Base-by-base conservation (phyloP, 2,888 invertebrate species). In the Volucella inflata region DNA sequence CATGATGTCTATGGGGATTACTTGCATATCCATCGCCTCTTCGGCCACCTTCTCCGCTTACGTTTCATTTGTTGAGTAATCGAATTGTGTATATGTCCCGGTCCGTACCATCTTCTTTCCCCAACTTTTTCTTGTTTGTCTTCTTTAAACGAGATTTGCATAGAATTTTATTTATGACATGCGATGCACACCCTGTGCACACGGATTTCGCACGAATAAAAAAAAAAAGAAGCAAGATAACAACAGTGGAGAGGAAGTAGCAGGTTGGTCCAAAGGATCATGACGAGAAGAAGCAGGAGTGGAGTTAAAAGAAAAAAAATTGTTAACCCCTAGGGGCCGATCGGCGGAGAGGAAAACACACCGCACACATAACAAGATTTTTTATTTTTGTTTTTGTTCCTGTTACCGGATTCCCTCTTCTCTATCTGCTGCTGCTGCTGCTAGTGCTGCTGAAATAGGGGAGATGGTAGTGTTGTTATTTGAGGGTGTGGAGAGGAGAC, bases 141-240 rank as follows among this genome's bases (percentile, higher is more conserved):
- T 51, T 48, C 78, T 74, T 83, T 65, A 75, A 79, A 70, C 40
- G 70, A 79, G 79, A 84, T 84, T 84, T 84, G 84, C 79, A 84
- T 84, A 79, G 79, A 84, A 79, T 84, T 84, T 84, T 84, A 84
- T 84, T 84, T 84, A 84, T 84, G 83, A 84, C 84, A 84, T 84
- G 75, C 84, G 75, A 79, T 83, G 83, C 78, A 78, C 64, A 74
- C 51, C 67, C 42, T 71, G 70, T 84, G 79, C 75, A 75, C 75
- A 83, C 65, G 79, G 76, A 76, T 71, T 82, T 76, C 53, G 40
- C 51, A 51, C 57, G 14, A 46, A 42, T 48, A 57, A 46, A 78
- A 62, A n/a, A 60, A 21, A 38, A 55, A 14, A 48, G 2, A 46
- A 14, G 30, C 21, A 30, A 46, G 30, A 62, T 51, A 67, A 40